Evolutionary conservation across 2,113 vertebrate species (phyloP), one percentile per base, ranked within the genome.

Genomic region (Harpagus bidentatus): DNA sequence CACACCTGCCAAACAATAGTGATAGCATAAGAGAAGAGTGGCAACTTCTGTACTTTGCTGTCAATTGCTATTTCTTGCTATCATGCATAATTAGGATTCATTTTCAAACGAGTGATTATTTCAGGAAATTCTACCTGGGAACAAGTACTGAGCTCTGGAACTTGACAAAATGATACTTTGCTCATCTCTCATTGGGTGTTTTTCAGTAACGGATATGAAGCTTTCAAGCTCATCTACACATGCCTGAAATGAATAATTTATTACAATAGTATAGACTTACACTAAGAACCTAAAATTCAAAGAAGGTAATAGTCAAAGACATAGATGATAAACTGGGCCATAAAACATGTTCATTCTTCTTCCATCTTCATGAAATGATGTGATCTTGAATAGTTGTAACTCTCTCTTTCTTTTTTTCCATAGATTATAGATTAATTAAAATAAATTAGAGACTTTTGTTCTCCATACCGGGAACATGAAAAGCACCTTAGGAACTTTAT

Each of bases 281-380:
- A 42, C 45, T 61, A 19, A 81, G 45, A 55, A 91, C 58, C 55
- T 66, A 88, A 88, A 96, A 95, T 96, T 92, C 42, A 74, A 53
- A 67, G 55, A 86, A 52, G 26, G 38, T 78, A 79, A 85, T 94
- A 95, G 72, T 95, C 93, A 74, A 82, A 93, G 71, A 94, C 93
- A 83, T 47, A 82, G 87, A 95, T 96, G 91, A 93, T 96, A 94
- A 96, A 96, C 82, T 95, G 18, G 76, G 73, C 63, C 77, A 78
- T 96, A 95, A 97, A 98, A 93, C 31, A 78, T 56, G 76, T 82
- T 94, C 45, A 69, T 55, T 95, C 59, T 82, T 80, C 74, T 95
- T 22, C 47, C 50, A 22, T 93, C 90, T 96, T 95, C 45, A 89
- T 85, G 86, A 95, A 97, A 78, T 80, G 12, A 92, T 52, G 20